Conservation (phyloP, 2,888 invertebrate species). For the Nemapogon koenigi region DNA sequence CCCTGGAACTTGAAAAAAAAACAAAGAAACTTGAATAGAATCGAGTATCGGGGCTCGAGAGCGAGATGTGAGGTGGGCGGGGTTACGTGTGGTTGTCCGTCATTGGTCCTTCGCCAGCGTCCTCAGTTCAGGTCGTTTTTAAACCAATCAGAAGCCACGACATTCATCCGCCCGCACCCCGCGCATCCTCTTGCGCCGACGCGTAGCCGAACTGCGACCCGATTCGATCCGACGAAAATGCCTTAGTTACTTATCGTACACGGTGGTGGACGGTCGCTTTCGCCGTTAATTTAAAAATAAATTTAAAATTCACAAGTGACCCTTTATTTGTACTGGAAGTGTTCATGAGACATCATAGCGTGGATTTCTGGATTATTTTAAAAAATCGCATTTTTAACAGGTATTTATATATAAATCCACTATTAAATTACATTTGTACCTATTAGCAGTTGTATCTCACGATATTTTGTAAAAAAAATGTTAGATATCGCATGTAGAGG, state of each 20-base stretch:
- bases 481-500: too few species aligned
- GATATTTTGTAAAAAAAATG: too few species aligned
- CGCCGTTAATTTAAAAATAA: slow-evolving; percentile 30
- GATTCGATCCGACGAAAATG: slow-evolving; percentile 62
- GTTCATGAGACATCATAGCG: background rate
- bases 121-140: slow-evolving; percentile 41
- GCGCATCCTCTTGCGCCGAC: slow-evolving; percentile 37
- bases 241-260: slow-evolving; percentile 62
- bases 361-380: background rate
- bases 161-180: slow-evolving; percentile 40
- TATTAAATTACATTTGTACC: too few species aligned
- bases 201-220: slow-evolving; percentile 44
- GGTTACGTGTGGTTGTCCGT: slow-evolving; percentile 22
- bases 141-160: slow-evolving; percentile 34
- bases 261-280: slow-evolving; percentile 47
- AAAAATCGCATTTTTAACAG: slow-evolving; percentile 3
- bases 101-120: slow-evolving; percentile 37
- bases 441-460: too few species aligned
- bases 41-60: slow-evolving; percentile 29
- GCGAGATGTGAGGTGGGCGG: slow-evolving; percentile 48
- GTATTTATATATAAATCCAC: too few species aligned
- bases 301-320: slow-evolving; percentile 10
- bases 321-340: background rate
- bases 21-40: slow-evolving; percentile 31
- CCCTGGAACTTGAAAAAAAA: slow-evolving; percentile 40